A percentile compares a stretch with the other conserved stretches of the same genome.
phyloP scores from a whole-genome alignment of 2,797 vertebrate species.

The Notolabrus celidotus region DNA sequence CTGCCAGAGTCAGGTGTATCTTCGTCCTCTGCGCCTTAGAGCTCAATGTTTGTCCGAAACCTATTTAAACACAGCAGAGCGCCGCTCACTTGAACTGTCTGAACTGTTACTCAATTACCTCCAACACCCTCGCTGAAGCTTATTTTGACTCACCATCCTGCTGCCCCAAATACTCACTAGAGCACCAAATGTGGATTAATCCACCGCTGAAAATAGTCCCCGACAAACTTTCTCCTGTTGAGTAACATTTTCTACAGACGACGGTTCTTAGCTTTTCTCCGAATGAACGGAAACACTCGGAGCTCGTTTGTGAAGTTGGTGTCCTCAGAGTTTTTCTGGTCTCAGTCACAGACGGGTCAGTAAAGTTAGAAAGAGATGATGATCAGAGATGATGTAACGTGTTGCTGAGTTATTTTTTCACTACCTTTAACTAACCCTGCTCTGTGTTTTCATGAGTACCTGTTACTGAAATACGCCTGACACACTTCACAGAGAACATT shows the following conservation, averaged over 20 bases:
- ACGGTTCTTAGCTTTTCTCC: neutral
- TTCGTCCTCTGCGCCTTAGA: neutral
- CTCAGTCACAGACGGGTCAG: neutral
- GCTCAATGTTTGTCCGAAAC: neutral
- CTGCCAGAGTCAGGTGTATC: neutral
- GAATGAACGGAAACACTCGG: neutral
- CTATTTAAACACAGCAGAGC: too few species aligned
- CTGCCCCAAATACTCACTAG: slow-evolving; percentile 5
- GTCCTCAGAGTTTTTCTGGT: neutral
- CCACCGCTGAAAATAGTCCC: slow-evolving; percentile 3
- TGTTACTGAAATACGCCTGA: too few species aligned
- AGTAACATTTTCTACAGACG: neutral
- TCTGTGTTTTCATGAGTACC: too few species aligned
- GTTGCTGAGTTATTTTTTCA: neutral
- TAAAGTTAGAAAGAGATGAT: neutral
- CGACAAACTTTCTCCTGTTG: neutral
- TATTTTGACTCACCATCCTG: slow-evolving; percentile 7
- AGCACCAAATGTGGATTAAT: slow-evolving; percentile 14
- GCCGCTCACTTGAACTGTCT: neutral
- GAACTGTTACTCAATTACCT: neutral
- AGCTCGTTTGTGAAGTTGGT: neutral
- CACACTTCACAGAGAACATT: too few species aligned
- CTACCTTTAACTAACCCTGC: too few species aligned
- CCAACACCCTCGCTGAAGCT: neutral
- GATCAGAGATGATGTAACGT: neutral